A percentile compares a stretch with the other conserved stretches of the same genome.
Evolutionary conservation across 2,888 invertebrate species (phyloP).

Genomic region (Caenorhabditis sulstoni): DNA sequence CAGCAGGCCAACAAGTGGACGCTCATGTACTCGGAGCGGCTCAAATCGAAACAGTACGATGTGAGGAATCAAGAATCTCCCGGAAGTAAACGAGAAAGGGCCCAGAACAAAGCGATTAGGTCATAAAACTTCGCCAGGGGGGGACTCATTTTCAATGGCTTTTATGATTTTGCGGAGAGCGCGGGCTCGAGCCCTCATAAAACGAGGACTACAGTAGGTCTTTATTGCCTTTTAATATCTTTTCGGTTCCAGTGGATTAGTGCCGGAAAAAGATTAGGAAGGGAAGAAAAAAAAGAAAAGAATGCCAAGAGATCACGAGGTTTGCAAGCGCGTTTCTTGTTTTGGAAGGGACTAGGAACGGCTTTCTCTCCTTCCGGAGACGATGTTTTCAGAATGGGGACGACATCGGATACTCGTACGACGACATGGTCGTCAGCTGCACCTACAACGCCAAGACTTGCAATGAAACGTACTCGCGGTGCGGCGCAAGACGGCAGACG

Average conservation of each 20-base stretch:
- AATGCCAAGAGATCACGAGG: no score
- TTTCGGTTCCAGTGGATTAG: not conserved
- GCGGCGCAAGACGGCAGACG: not conserved
- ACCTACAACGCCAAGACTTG: constrained; percentile 77
- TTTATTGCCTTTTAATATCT: not conserved
- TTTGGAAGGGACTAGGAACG: no score
- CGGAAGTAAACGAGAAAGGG: no score
- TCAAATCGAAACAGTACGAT: constrained; percentile 48
- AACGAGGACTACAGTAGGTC: constrained; percentile 5
- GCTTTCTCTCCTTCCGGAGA: not conserved
- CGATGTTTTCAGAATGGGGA: constrained; percentile 10
- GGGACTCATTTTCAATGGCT: no score
- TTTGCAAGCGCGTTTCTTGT: no score
- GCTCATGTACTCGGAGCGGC: constrained; percentile 65
- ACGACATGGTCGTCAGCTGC: constrained; percentile 77
- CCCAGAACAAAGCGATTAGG: no score
- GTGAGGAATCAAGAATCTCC: constrained; percentile 3
- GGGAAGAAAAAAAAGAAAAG: not conserved
- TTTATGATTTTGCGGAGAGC: not conserved
- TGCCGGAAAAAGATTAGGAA: not conserved
- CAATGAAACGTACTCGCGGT: constrained; percentile 70
- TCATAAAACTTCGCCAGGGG: no score
- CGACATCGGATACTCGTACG: constrained; percentile 69
- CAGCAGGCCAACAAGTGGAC: constrained; percentile 68
- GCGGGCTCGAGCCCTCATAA: not conserved